These are phyloP conservation scores for Onchidella celtica DNA, from an alignment of 2,888 invertebrate species.

Conservation along the genomic window DNA sequence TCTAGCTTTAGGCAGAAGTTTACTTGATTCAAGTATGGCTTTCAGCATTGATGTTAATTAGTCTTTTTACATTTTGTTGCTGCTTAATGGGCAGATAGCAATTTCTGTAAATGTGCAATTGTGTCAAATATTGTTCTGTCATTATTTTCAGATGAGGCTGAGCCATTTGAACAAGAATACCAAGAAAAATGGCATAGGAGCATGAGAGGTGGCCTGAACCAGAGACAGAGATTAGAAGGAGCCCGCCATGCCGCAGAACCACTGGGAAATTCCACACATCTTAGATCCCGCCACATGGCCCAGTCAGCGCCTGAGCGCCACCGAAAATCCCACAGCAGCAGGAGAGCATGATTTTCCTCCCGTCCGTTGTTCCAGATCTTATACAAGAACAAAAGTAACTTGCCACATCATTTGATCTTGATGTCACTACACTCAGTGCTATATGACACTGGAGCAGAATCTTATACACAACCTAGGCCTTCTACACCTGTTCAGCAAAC, in stretches of 20 bases:
- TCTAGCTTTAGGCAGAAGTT: no score
- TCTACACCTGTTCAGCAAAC: no score
- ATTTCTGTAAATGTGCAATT: no score
- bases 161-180: constrained; percentile 67
- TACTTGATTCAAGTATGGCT: no score
- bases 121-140: no score
- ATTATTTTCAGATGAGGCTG: constrained; percentile 60
- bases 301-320: constrained; percentile 18
- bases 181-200: constrained; percentile 52
- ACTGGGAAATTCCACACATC: constrained; percentile 5
- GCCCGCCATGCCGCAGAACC: background rate
- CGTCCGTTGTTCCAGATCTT: background rate
- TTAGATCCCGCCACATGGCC: constrained; percentile 12
- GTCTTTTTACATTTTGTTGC: no score
- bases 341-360: background rate
- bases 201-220: constrained; percentile 29
- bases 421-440: background rate
- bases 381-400: background rate
- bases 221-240: constrained; percentile 20
- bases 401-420: background rate
- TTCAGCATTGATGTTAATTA: no score
- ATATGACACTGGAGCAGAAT: background rate
- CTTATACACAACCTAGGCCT: background rate
- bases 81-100: no score
- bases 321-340: constrained; percentile 30